Base-by-base conservation (phyloP, 2,797 vertebrate genomes). In the Champsocephalus gunnari region DNA sequence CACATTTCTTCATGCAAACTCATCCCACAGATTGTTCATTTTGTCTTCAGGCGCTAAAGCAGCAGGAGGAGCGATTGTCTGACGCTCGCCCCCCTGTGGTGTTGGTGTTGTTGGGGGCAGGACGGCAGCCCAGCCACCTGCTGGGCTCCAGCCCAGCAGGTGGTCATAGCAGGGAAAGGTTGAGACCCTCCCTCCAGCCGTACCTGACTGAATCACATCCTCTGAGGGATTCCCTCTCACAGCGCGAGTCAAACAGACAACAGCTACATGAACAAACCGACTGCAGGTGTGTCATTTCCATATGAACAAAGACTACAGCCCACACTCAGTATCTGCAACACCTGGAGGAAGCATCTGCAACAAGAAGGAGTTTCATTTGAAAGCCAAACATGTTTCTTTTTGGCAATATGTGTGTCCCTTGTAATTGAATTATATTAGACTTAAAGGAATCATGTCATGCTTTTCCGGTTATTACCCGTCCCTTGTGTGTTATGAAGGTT, bases 101-200 rank as follows among this genome's bases (percentile, higher is more conserved):
- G 63, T 9, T 11, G 54, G 12, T 47, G 66, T 3, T 17, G 41
- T 43, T 10, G 1, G 10, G 54, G 49, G 56, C 21, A 51, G 28
- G 9, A 57, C 54, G 11, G 78, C 56, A 24, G 66, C n/a, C n/a
- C n/a, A n/a, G n/a, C n/a, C n/a, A n/a, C n/a, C n/a, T n/a, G n/a
- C n/a, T n/a, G n/a, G n/a, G n/a, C n/a, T n/a, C n/a, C n/a, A 60
- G 12, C 53, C 50, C 73, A 64, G 61, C 4, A 4, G 63, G 74
- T 67, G 60, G 68, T 57, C 66, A 4, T 73, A 73, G 67, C 66
- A 71, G 68, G 71, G 19, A 73, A 76, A 79, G 74, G 72, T 74
- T 0, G 2, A 24, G 9, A 73, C 51, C 66, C 28, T 48, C 48
- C 70, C 45, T 59, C 41, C 24, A 64, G 13, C 12, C 0, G 4